Conservation (phyloP, 2,113 vertebrate genomes). For the Hemibagrus wyckioides region DNA sequence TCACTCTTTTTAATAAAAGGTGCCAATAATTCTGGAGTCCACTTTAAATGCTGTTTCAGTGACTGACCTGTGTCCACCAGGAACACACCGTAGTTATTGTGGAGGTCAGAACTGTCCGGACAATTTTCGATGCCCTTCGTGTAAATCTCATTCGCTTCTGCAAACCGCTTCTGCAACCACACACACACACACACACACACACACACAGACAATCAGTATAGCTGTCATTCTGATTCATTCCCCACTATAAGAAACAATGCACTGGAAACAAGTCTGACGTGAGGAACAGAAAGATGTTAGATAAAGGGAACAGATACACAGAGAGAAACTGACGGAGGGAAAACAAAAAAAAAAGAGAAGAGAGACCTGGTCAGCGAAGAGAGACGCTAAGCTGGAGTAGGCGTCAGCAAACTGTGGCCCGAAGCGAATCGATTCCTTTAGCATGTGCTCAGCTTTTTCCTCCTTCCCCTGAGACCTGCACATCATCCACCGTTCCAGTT, state of each 20-base stretch:
- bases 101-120: constrained; percentile 91
- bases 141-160: constrained; percentile 87
- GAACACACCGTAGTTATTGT: constrained; percentile 96
- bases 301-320: not conserved
- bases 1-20: not conserved
- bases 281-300: not conserved
- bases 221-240: not conserved
- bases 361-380: constrained; percentile 89
- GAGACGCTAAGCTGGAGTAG: constrained; percentile 91
- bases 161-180: constrained; percentile 77
- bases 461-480: constrained; percentile 84
- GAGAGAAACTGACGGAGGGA: not conserved
- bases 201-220: not conserved
- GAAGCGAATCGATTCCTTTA: constrained; percentile 83
- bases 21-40: not conserved
- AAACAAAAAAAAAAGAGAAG: not conserved
- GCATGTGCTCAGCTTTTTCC: constrained; percentile 80
- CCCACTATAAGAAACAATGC: not conserved
- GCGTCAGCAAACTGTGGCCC: constrained; percentile 93
- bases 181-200: not conserved
- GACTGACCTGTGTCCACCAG: constrained; percentile 89
- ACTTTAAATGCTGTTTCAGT: not conserved
- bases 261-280: not conserved
- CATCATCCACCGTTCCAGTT: not conserved
- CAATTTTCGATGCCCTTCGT: constrained; percentile 87